phyloP scores from a whole-genome alignment of 2,113 vertebrate species.

The Hystrix brachyura region DNA sequence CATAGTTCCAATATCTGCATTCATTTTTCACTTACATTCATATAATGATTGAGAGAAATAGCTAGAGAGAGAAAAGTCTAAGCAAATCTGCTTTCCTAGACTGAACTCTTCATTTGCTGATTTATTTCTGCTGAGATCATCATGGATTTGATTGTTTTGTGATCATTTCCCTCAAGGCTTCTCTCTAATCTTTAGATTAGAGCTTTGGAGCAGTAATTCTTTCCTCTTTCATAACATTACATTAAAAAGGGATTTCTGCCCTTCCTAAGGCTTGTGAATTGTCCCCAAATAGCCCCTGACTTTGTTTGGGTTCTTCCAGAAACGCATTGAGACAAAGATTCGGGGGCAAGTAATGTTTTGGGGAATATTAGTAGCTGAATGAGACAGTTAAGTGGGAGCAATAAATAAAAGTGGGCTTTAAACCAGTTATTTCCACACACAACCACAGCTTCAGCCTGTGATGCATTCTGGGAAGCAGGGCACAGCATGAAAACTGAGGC shows the following conservation, averaged over 20 bases:
- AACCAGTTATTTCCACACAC: neutral
- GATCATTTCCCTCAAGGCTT: conserved; percentile 72
- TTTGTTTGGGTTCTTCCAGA: neutral
- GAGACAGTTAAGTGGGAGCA: neutral
- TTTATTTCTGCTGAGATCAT: conserved; percentile 67
- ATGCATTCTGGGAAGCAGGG: neutral
- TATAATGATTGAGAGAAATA: neutral
- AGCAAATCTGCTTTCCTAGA: conserved; percentile 69
- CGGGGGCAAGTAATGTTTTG: neutral
- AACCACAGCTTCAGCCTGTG: neutral
- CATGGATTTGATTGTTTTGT: conserved; percentile 76
- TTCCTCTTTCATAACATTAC: conserved; percentile 72
- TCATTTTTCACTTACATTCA: neutral
- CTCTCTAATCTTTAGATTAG: conserved; percentile 75
- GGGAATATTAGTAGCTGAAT: neutral
- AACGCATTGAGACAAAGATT: neutral
- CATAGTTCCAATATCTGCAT: neutral
- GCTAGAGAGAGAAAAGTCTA: conserved; percentile 50
- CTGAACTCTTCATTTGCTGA: conserved; percentile 63
- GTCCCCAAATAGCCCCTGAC: neutral
- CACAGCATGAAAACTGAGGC: neutral
- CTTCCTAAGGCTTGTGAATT: neutral
- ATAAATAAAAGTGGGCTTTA: neutral
- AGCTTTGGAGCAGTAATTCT: conserved; percentile 69
- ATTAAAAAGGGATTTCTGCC: conserved; percentile 74